A percentile compares a stretch with the other conserved stretches of the same genome.
These are phyloP conservation scores for Gymnarchus niloticus DNA, from an alignment of 2,113 vertebrate species.

Conservation along the genomic window DNA sequence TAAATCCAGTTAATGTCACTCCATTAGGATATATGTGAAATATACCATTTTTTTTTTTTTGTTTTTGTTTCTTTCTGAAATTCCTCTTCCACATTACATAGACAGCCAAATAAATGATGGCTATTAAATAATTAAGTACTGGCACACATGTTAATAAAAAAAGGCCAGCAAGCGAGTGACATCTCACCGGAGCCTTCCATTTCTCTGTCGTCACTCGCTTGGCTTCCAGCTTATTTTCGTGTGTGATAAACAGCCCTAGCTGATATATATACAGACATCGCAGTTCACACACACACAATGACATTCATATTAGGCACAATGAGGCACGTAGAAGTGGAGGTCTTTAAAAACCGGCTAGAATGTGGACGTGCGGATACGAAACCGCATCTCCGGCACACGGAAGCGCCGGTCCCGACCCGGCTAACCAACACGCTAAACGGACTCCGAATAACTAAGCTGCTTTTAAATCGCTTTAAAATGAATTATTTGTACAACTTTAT, in stretches of 20 bases:
- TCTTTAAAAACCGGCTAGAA: no score
- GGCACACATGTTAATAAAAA: no score
- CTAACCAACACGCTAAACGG: not conserved
- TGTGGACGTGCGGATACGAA: no score
- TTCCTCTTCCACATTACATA: not conserved
- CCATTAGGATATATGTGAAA: not conserved
- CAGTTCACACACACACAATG: not conserved
- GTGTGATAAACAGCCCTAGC: no score
- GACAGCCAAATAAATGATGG: no score
- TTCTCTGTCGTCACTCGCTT: not conserved
- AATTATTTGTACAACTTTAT: no score
- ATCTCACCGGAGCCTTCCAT: not conserved
- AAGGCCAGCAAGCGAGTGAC: not conserved
- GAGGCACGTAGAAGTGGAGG: not conserved
- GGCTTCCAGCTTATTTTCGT: not conserved
- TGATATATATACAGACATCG: not conserved
- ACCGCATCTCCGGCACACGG: not conserved
- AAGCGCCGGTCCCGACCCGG: not conserved
- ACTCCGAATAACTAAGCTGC: not conserved
- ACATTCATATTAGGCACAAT: not conserved
- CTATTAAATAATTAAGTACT: not conserved
- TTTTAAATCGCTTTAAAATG: not conserved
- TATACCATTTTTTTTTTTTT: no score
- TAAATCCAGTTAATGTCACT: not conserved
- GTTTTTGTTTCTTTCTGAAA: no score